phyloP scores from a whole-genome alignment of 2,113 vertebrate species.

The Trinectes maculatus region DNA sequence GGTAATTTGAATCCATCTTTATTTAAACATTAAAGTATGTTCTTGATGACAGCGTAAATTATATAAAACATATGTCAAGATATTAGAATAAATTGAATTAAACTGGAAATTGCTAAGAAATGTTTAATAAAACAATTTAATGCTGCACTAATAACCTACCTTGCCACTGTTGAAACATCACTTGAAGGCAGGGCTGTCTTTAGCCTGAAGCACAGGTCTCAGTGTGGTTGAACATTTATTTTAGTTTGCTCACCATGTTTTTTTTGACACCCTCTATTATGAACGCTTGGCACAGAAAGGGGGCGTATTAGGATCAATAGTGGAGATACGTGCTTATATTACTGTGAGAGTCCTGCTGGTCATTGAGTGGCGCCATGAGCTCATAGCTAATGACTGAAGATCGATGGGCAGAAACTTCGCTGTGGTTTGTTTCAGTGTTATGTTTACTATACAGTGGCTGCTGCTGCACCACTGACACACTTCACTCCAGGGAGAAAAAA shows the following conservation, averaged over 20 bases:
- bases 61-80: not conserved
- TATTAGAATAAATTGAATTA: not conserved
- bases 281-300: constrained; percentile 73
- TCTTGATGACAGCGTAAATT: not conserved
- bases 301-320: constrained; percentile 70
- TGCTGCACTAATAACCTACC: no score
- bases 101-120: no score
- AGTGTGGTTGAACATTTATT: not conserved
- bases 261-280: constrained; percentile 61
- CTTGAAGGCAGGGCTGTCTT: not conserved
- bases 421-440: constrained; percentile 78
- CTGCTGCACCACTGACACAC: constrained; percentile 64
- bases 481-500: constrained; percentile 57
- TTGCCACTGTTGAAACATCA: no score
- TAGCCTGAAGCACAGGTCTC: not conserved
- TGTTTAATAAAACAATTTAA: no score
- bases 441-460: constrained; percentile 71
- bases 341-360: constrained; percentile 69
- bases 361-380: constrained; percentile 79
- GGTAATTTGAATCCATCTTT: constrained; percentile 1
- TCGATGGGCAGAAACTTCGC: constrained; percentile 78
- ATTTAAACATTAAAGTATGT: no score
- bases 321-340: constrained; percentile 72
- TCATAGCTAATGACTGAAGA: constrained; percentile 83
- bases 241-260: not conserved